Evolutionary conservation across 1,140 invertebrate species (phyloP).

Genomic region (Thalassaphorura encarpata): DNA sequence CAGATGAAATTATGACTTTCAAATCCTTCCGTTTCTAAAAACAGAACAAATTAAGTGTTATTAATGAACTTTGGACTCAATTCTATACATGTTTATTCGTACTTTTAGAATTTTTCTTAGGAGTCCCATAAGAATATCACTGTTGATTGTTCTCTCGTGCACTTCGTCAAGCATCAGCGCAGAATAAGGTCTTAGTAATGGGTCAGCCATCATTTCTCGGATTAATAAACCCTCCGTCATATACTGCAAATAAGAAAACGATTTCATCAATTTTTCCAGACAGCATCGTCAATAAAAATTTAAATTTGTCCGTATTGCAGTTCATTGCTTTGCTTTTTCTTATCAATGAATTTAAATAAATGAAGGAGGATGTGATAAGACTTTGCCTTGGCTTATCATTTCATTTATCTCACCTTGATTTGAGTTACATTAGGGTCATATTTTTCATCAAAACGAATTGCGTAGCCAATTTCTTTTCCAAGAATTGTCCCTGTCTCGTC

Average conservation of each 20-base stretch:
- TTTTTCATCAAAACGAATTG: constrained; percentile 81
- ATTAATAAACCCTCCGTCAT: constrained; percentile 93
- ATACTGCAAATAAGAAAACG: constrained; percentile 48
- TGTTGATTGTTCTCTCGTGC: constrained; percentile 84
- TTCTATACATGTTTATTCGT: constrained; percentile 27
- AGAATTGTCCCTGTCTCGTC: constrained; percentile 71
- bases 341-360: too few relatives aligned
- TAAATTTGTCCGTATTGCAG: too few relatives aligned
- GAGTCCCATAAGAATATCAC: constrained; percentile 87
- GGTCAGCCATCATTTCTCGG: constrained; percentile 89
- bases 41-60: neutral
- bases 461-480: constrained; percentile 81
- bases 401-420: constrained; percentile 59
- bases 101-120: constrained; percentile 82
- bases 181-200: constrained; percentile 75
- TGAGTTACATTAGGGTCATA: constrained; percentile 54
- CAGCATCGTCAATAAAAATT: neutral
- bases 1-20: constrained; percentile 82
- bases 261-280: neutral
- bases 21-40: constrained; percentile 68
- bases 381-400: too few relatives aligned
- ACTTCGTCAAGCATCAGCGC: constrained; percentile 94
- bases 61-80: constrained; percentile 3
- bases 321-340: too few relatives aligned
- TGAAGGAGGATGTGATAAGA: too few relatives aligned